These are phyloP conservation scores for Acrossocheilus fasciatus DNA, from an alignment of 2,797 vertebrate species.

Conservation along the genomic window DNA sequence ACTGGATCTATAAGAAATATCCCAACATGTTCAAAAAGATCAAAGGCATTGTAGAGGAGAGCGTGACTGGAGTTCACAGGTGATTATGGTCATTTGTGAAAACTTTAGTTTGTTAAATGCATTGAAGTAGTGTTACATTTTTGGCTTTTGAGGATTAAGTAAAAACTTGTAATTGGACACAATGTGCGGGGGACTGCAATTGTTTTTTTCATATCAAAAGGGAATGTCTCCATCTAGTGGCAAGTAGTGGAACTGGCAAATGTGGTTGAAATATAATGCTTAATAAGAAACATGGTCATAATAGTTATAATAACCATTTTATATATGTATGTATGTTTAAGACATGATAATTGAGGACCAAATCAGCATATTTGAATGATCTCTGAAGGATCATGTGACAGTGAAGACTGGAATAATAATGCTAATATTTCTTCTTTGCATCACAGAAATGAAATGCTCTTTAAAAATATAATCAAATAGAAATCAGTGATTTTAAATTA, in stretches of 20 bases:
- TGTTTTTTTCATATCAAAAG: not conserved
- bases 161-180: not conserved
- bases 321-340: not conserved
- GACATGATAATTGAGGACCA: not conserved
- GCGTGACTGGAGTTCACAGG: constrained; percentile 97
- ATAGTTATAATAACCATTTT: not conserved
- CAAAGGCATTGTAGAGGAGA: constrained; percentile 98
- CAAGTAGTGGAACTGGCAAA: not conserved
- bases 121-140: not conserved
- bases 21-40: constrained; percentile 99
- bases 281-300: not conserved
- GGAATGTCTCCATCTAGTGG: constrained; percentile 75
- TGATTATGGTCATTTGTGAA: constrained; percentile 61
- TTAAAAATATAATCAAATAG: not conserved
- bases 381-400: not conserved
- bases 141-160: not conserved
- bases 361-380: not conserved
- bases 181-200: not conserved
- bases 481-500: not conserved
- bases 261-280: not conserved
- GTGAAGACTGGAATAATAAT: not conserved
- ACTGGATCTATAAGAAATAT: constrained; percentile 99
- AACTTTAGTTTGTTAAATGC: not conserved
- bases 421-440: not conserved
- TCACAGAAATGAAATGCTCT: not conserved